Evolutionary conservation across 2,888 invertebrate species (phyloP).

Genomic region (Epiblema foenella): DNA sequence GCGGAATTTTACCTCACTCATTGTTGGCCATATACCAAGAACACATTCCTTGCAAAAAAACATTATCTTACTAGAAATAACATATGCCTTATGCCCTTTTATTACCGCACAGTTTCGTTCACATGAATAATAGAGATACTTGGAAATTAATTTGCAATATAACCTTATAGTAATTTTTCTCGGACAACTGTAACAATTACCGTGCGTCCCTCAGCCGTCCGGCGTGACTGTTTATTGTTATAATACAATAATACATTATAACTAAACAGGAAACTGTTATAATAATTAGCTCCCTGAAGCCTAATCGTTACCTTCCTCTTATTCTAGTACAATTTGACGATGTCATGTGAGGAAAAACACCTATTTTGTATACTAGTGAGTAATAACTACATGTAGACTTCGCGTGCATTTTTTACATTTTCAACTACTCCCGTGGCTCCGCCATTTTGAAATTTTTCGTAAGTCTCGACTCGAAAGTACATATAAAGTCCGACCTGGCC

Average conservation of each 20-base stretch:
- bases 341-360: background rate
- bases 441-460: too few species aligned
- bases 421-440: too few species aligned
- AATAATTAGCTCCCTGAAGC: constrained; percentile 12
- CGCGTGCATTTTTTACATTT: too few species aligned
- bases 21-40: constrained; percentile 21
- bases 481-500: too few species aligned
- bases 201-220: background rate
- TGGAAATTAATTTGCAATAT: constrained; percentile 26
- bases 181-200: constrained; percentile 8
- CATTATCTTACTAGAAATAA: background rate
- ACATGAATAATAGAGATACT: constrained; percentile 24
- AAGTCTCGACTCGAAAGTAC: too few species aligned
- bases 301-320: background rate
- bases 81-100: background rate
- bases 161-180: constrained; percentile 27
- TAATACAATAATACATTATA: constrained; percentile 20
- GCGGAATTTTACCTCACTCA: constrained; percentile 28
- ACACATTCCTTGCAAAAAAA: background rate
- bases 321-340: too few species aligned
- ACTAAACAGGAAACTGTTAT: constrained; percentile 32
- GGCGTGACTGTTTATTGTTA: constrained; percentile 30
- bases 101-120: background rate
- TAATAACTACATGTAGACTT: too few species aligned
- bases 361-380: too few species aligned